Percentiles rank a stretch among this genome's conserved stretches.
phyloP scores from a whole-genome alignment of 2,888 invertebrate species.

The Dynastes maya region DNA sequence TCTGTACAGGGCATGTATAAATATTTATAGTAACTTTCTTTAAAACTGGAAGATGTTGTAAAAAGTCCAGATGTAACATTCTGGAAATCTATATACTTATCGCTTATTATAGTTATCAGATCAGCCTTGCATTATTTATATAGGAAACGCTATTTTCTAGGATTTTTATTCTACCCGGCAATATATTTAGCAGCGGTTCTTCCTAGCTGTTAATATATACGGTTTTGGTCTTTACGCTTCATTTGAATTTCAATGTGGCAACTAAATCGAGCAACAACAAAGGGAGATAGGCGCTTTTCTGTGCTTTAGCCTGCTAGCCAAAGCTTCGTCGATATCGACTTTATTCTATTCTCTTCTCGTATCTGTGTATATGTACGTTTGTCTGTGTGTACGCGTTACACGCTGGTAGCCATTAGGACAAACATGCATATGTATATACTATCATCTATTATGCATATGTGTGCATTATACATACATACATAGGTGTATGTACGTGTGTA shows the following conservation, averaged over 20 bases:
- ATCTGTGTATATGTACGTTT: background rate
- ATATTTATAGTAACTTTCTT: too few relatives aligned
- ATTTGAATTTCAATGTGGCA: slow-evolving; percentile 34
- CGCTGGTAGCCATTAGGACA: background rate
- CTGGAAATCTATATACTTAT: too few relatives aligned
- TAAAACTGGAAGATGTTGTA: too few relatives aligned
- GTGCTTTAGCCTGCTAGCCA: background rate
- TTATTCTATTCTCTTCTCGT: background rate
- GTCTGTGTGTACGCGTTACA: slow-evolving; percentile 5
- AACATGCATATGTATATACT: background rate
- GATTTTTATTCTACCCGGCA: too few relatives aligned
- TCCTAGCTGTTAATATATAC: slow-evolving; percentile 29
- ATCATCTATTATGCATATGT: slow-evolving; percentile 10
- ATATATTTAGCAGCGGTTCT: slow-evolving; percentile 23
- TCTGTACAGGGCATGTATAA: too few relatives aligned
- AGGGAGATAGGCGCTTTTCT: slow-evolving; percentile 21
- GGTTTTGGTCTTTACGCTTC: slow-evolving; percentile 27
- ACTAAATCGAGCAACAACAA: background rate
- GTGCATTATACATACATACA: background rate
- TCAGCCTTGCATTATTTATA: too few relatives aligned
- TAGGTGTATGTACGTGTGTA: background rate
- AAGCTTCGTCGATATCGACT: slow-evolving; percentile 29
- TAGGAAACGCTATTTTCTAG: too few relatives aligned
- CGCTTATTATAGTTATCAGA: too few relatives aligned
- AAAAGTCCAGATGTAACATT: too few relatives aligned